Evolutionary conservation across 2,888 invertebrate genomes (phyloP), one percentile per base, ranked within the genome.

Genomic region (Chrysomela aeneicollis): DNA sequence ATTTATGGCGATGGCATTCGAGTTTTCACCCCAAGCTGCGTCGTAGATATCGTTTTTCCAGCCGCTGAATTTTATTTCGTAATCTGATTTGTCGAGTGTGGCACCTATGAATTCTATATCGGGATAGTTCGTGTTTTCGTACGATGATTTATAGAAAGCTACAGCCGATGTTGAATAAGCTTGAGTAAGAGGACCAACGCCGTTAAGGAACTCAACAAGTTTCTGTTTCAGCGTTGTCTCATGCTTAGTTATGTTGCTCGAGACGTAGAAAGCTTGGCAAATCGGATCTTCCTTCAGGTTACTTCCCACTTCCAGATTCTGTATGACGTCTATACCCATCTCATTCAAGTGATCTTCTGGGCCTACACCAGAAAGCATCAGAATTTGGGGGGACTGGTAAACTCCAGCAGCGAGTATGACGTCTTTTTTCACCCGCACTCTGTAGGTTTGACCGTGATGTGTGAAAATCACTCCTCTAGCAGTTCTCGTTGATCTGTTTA

Each of bases 321-420:
- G 84, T 50, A 91, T 76, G 2, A 89, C 85, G 0, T 84, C 78
- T 55, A 93, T 90, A 0, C 85, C 85, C 6, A 88, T 75, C 21
- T 87, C 82, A 5, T 79, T 73, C 4, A 92, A 82, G 75, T 91
- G 87, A 0, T 86, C 82, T 15, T 78, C 81, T 0, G 91, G 91
- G 0, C 92, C 92, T 32, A 94, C 84, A 9, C 95, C 95, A 0
- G 94, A 94, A 10, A 94, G 80, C 91, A 94, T 90, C 50, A 95
- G 81, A 10, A 95, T 81, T 78, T 94, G 94, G 0, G 95, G 92
- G 0, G 93, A 91, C 66, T 91, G 92, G 21, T 94, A 88, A 0
- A 90, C 84, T 5, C 95, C 94, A 0, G 92, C 92, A 10, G 90
- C 87, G 15, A 94, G 81, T 57, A 95, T 87, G 0, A 95, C 87